Conservation (phyloP, 2,113 vertebrate species). For the Gopherus flavomarginatus region DNA sequence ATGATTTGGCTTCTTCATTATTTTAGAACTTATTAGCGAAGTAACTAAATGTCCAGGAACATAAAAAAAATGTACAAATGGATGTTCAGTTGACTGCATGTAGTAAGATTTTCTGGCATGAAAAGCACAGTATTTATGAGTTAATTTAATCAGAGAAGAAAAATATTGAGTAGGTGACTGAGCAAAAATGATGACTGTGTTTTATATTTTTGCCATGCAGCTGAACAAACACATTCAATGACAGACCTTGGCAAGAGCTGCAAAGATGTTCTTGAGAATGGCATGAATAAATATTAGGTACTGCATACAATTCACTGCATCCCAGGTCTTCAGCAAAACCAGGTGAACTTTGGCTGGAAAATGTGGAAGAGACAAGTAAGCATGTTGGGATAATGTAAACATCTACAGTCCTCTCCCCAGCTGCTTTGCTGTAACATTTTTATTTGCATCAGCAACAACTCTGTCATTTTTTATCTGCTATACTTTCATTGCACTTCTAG, state of each 20-base stretch:
- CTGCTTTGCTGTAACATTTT: constrained; percentile 57
- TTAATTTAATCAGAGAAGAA: constrained; percentile 80
- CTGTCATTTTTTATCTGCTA: constrained; percentile 65
- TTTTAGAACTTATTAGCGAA: constrained; percentile 60
- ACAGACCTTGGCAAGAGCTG: constrained; percentile 75
- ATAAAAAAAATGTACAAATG: constrained; percentile 69
- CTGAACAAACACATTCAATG: constrained; percentile 81
- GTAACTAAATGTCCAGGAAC: constrained; percentile 48
- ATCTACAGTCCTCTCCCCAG: constrained; percentile 32
- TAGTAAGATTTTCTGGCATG: constrained; percentile 71
- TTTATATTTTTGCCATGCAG: constrained; percentile 78
- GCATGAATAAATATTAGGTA: constrained; percentile 81
- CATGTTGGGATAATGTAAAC: constrained; percentile 63
- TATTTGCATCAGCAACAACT: constrained; percentile 67
- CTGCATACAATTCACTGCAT: constrained; percentile 64
- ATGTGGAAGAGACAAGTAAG: constrained; percentile 65
- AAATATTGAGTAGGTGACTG: constrained; percentile 78
- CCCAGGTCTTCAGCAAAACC: constrained; percentile 77
- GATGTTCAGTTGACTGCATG: constrained; percentile 60
- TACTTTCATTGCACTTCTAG: constrained; percentile 65
- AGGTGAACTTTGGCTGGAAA: constrained; percentile 77
- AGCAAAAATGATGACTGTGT: constrained; percentile 78
- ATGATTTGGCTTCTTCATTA: constrained; percentile 51
- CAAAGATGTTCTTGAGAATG: constrained; percentile 80
- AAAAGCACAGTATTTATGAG: constrained; percentile 76